A percentile compares a stretch with the other conserved stretches of the same genome.
Evolutionary conservation across 2,888 invertebrate species (phyloP).

Genomic region (Brachylomia viminalis): DNA sequence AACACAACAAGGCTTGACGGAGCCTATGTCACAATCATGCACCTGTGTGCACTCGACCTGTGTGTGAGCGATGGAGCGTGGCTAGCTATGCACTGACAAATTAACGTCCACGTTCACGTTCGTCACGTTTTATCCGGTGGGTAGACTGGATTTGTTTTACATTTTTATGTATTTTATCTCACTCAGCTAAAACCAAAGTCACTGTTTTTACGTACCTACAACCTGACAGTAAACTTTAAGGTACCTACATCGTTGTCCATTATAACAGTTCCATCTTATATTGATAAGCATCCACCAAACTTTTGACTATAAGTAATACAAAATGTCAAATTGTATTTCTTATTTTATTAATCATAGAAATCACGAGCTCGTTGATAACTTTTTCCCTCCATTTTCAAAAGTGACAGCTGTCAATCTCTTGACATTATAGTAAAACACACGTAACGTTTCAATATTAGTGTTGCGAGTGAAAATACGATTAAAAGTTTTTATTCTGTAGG

Average conservation of each 20-base stretch:
- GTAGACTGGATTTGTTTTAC: background rate
- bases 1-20: background rate
- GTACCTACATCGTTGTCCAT: background rate
- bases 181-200: background rate
- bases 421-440: background rate
- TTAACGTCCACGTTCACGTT: too few relatives aligned
- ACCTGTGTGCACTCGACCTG: slow-evolving; percentile 4
- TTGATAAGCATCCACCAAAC: too few relatives aligned
- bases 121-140: too few relatives aligned
- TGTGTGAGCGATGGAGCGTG: background rate
- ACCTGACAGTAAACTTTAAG: too few relatives aligned
- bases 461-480: background rate
- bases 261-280: too few relatives aligned
- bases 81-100: background rate
- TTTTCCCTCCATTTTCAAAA: slow-evolving; percentile 4
- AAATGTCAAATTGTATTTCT: too few relatives aligned
- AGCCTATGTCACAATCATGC: background rate
- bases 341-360: background rate
- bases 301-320: too few relatives aligned
- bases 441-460: background rate
- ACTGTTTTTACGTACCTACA: background rate
- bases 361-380: background rate
- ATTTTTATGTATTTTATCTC: background rate
- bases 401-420: background rate
- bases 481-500: too few relatives aligned